Conservation (phyloP, 2,113 vertebrate species). For the Pao palembangensis region DNA sequence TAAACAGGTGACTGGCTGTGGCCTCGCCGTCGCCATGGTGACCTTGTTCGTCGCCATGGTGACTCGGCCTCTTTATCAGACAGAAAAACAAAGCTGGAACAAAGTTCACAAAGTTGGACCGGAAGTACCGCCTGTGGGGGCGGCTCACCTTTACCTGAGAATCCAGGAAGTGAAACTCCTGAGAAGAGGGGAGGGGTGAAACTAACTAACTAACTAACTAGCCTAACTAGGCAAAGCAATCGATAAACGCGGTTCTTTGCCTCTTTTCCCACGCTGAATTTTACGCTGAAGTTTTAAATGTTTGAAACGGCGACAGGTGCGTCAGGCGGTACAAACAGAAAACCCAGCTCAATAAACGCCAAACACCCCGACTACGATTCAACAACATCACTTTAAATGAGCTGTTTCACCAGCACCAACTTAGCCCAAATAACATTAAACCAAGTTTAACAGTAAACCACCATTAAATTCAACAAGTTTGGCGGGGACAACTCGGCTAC, state of each 20-base stretch:
- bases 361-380: too few species aligned
- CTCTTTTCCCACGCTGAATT: not conserved
- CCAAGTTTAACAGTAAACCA: too few species aligned
- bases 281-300: too few species aligned
- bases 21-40: too few species aligned
- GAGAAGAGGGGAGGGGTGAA: not conserved
- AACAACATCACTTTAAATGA: accelerated
- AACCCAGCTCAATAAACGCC: not conserved
- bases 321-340: not conserved
- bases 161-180: conserved; percentile 66
- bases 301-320: conserved; percentile 38
- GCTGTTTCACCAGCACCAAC: accelerated
- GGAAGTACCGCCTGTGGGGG: not conserved
- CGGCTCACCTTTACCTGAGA: conserved; percentile 63
- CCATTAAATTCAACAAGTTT: too few species aligned
- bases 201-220: too few species aligned
- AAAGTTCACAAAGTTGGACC: not conserved
- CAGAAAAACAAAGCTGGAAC: not conserved
- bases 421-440: not conserved
- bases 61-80: too few species aligned
- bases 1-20: too few species aligned
- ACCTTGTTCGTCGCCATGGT: too few species aligned
- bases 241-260: accelerated
- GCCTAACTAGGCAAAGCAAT: not conserved
- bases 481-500: not conserved